Conservation (phyloP, 2,888 invertebrate genomes). For the Disparrhopalites patrizii region DNA sequence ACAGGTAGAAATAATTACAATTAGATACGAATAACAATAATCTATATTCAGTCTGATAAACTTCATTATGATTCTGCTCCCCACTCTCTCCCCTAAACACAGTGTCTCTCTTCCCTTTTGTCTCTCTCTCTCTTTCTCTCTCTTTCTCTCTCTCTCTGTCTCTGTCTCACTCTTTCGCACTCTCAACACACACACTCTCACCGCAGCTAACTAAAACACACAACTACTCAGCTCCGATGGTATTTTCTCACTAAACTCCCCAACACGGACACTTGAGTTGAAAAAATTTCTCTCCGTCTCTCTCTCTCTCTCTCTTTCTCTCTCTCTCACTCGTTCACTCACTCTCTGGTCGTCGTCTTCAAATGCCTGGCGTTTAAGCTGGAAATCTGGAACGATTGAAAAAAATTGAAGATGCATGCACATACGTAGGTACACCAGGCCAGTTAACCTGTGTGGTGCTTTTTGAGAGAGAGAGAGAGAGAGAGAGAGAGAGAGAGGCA, state of each 20-base stretch:
- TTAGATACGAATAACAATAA: conserved; percentile 20
- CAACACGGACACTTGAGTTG: background rate
- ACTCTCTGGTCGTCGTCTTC: no score
- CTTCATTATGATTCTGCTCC: conserved; percentile 1
- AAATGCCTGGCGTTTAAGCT: background rate
- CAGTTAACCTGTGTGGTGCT: conserved; percentile 7
- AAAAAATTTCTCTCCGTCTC: background rate
- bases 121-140: background rate
- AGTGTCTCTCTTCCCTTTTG: background rate
- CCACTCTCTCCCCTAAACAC: background rate
- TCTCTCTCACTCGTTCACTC: background rate
- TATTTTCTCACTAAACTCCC: conserved; percentile 4
- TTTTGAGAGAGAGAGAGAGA: no score
- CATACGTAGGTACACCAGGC: background rate
- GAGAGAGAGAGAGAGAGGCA: no score
- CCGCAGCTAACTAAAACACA: background rate
- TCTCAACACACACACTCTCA: background rate
- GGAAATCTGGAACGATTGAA: conserved; percentile 18
- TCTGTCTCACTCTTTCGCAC: background rate
- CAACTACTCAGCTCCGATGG: conserved; percentile 10
- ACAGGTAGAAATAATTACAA: conserved; percentile 10
- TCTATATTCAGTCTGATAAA: conserved; percentile 15
- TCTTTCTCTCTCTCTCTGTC: background rate
- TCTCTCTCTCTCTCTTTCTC: background rate
- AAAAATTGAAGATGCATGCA: background rate